Evolutionary conservation across 2,113 vertebrate species (phyloP).

Genomic region (Rhineura floridana): DNA sequence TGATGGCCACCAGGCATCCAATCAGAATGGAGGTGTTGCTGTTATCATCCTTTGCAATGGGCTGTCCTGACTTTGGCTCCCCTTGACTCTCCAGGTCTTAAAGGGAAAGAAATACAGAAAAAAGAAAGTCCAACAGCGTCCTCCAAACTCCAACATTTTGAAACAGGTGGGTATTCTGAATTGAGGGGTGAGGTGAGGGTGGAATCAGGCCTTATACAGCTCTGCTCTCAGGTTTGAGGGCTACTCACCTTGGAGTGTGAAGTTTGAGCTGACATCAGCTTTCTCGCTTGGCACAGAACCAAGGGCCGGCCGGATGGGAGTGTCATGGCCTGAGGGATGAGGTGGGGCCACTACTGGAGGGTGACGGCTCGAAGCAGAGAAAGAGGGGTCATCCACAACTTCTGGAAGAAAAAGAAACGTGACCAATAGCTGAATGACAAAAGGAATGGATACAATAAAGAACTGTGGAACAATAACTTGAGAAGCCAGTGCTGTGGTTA

Average conservation of each 20-base stretch:
- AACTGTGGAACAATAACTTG: background rate
- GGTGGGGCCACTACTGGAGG: background rate
- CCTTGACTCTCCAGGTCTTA: constrained; percentile 59
- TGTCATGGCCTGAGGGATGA: background rate
- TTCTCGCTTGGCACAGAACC: background rate
- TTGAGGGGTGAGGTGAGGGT: background rate
- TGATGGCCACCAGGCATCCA: constrained; percentile 93
- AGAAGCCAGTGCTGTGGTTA: background rate
- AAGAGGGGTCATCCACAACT: background rate
- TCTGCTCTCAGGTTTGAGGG: background rate
- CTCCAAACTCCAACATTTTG: background rate
- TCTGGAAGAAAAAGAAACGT: constrained; percentile 3
- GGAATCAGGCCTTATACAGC: background rate
- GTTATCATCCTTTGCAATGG: constrained; percentile 86
- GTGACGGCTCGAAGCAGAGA: constrained; percentile 1
- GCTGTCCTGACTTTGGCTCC: constrained; percentile 77
- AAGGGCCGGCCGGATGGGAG: background rate
- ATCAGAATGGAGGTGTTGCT: constrained; percentile 90
- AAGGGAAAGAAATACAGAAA: background rate
- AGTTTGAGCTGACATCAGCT: background rate
- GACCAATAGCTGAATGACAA: background rate
- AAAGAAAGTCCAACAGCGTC: background rate
- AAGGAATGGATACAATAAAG: background rate
- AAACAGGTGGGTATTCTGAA: background rate
- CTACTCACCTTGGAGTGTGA: constrained; percentile 12